Conservation (phyloP, 2,888 invertebrate genomes). For the Drosophila atripex region DNA sequence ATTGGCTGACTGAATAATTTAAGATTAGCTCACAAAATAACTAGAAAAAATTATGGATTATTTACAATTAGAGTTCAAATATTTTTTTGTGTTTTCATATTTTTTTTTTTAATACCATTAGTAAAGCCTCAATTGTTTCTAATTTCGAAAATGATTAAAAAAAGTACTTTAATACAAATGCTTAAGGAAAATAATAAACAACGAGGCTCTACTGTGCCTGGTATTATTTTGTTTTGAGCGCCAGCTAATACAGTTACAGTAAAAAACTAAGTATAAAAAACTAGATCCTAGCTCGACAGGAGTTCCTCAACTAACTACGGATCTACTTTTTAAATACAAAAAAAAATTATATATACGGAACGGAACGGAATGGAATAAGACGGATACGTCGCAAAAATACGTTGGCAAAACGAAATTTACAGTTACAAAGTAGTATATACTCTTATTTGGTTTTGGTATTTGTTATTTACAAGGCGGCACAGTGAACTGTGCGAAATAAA, state of each 20-base stretch:
- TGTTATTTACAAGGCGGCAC: constrained; percentile 40
- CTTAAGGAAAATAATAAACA: neutral
- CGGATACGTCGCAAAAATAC: constrained; percentile 22
- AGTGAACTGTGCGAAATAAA: constrained; percentile 35
- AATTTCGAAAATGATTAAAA: neutral
- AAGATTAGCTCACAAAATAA: constrained; percentile 13
- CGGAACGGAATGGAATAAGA: constrained; percentile 27
- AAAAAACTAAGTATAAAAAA: constrained; percentile 26
- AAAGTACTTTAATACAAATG: neutral
- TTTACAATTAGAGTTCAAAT: constrained; percentile 15
- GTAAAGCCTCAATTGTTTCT: neutral
- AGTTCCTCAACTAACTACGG: constrained; percentile 29
- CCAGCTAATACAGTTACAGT: constrained; percentile 28
- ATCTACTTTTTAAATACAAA: constrained; percentile 21
- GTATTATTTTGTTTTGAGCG: constrained; percentile 15
- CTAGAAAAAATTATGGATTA: constrained; percentile 21
- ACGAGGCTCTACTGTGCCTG: neutral
- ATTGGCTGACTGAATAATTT: constrained; percentile 20
- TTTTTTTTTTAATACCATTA: neutral
- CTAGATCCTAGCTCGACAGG: constrained; percentile 19
- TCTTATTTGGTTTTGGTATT: neutral
- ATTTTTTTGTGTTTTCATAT: neutral
- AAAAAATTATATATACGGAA: constrained; percentile 19
- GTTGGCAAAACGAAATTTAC: constrained; percentile 8
- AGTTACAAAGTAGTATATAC: constrained; percentile 1